Evolutionary conservation across 2,888 invertebrate species (phyloP), one percentile per base, ranked within the genome.

Genomic region (Azorinus chamasolen): DNA sequence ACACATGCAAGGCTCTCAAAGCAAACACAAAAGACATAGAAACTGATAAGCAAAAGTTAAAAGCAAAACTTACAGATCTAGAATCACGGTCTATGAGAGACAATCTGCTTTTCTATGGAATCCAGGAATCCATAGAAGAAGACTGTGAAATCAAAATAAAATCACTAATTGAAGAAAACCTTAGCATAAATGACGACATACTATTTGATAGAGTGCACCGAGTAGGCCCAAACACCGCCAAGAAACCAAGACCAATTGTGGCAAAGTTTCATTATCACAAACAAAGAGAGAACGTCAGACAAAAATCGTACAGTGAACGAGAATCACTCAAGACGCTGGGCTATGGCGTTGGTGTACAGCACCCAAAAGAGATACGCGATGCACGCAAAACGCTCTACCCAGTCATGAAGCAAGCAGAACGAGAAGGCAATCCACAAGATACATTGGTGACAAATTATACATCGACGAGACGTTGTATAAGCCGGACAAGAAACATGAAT

Each of bases 21-120:
- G 22, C 10, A 22, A 46, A 24, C 5, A 12, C 59, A 8, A n/a
- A 45, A 14, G n/a, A 10, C 4, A 14, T 59, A 16, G 27, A 46
- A 20, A 2, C 4, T 2, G 14, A 46, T n/a, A 51, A 53, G 25
- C 2, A 20, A 10, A 25, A 63, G 5, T 53, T 63, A 8, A 43
- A 37, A 43, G 43, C 51, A 1, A 69, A 61, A 32, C 14, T 61
- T 16, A 37, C 25, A 1, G 69, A 69, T 25, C 53, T 61, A 6
- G 69, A 69, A 27, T 20, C 53, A 2, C 5, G 69, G n/a, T 69
- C 69, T 4, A 53, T 69, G 69, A 24, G 61, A 3, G 69, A 59
- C 12, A 69, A 69, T 45, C 24, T 69, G 16, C 32, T 69, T 1
- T 68, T 69, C 20, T 69, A 69, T 53, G 69, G 69, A 3, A 53